Evolutionary conservation across 2,888 invertebrate species (phyloP), one percentile per base, ranked within the genome.

Genomic region (Drosophila borealis): DNA sequence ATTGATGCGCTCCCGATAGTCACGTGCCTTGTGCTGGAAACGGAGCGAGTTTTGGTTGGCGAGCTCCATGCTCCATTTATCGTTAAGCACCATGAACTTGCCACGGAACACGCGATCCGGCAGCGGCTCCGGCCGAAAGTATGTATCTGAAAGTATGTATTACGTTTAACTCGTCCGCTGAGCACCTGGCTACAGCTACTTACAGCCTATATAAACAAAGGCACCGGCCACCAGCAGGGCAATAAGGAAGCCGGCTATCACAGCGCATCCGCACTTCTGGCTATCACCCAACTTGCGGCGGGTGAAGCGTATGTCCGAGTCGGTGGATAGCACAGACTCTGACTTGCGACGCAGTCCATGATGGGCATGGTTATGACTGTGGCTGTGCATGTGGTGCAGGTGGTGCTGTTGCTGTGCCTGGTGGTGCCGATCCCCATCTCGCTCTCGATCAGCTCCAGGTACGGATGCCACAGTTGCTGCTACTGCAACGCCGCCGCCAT

Each of bases 301-400:
- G 14, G 97, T 97, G 93, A 97, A 97, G 79, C 97, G 94, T 91
- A 97, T 97, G 92, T 97, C 97, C 85, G 97, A 97, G 93, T 97
- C 96, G 78, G 96, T 96, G 0, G 97, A 96, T 85, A 96, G 93
- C 65, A 97, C 96, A 37, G 97, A 97, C 92, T 96, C 96, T 41
- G 97, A 95, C 78, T 92, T 92, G 62, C 91, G 85, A 34, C 91
- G 78, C 48, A 85, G 61, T 0, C 88, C 87, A 13, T 86, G 69
- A 55, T 86, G 88, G 25, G 51, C 66, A 62, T 74, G 82, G n/a
- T 71, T 78, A 62, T 88, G 85, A 68, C 73, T 78, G 69, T 84
- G 88, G 51, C 75, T 84, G 44, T 88, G 75, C 55, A 71, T 72
- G 41, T 79, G 81, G 48, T 76, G 81, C 48, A 80, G 81, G 21